Evolutionary conservation across 2,888 invertebrate genomes (phyloP).

Genomic region (Drosophila mercatorum): DNA sequence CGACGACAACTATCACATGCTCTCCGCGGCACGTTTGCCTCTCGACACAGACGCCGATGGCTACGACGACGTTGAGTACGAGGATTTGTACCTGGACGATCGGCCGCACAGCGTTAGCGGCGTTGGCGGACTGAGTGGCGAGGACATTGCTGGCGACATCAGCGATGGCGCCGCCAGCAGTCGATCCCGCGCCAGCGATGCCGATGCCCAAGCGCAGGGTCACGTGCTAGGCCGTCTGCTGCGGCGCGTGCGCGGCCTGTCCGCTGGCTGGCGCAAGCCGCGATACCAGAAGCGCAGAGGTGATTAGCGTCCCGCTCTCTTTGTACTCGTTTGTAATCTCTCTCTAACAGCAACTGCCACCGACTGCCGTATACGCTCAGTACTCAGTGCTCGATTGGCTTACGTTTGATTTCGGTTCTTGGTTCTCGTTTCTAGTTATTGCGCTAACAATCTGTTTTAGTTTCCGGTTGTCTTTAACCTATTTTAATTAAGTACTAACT

Average conservation of each 20-base stretch:
- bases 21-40: slow-evolving; percentile 43
- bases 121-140: slow-evolving; percentile 58
- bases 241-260: slow-evolving; percentile 83
- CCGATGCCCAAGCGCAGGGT: slow-evolving; percentile 50
- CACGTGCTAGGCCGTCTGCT: slow-evolving; percentile 83
- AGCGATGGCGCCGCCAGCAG: slow-evolving; percentile 81
- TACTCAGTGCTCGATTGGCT: slow-evolving; percentile 56
- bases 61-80: slow-evolving; percentile 68
- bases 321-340: slow-evolving; percentile 53
- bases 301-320: slow-evolving; percentile 73
- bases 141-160: slow-evolving; percentile 79
- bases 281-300: slow-evolving; percentile 84
- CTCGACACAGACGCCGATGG: slow-evolving; percentile 45
- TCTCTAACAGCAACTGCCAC: slow-evolving; percentile 67
- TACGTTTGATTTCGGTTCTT: slow-evolving; percentile 45
- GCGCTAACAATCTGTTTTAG: slow-evolving; percentile 62
- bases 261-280: slow-evolving; percentile 84
- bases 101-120: slow-evolving; percentile 52
- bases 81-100: slow-evolving; percentile 73
- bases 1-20: slow-evolving; percentile 81
- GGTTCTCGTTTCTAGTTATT: slow-evolving; percentile 56
- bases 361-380: slow-evolving; percentile 48
- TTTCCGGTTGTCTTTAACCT: slow-evolving; percentile 29
- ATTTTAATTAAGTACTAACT: slow-evolving; percentile 59
- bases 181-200: slow-evolving; percentile 71